Evolutionary conservation across 1,140 invertebrate species (phyloP).

Genomic region (Drosophila littoralis): DNA sequence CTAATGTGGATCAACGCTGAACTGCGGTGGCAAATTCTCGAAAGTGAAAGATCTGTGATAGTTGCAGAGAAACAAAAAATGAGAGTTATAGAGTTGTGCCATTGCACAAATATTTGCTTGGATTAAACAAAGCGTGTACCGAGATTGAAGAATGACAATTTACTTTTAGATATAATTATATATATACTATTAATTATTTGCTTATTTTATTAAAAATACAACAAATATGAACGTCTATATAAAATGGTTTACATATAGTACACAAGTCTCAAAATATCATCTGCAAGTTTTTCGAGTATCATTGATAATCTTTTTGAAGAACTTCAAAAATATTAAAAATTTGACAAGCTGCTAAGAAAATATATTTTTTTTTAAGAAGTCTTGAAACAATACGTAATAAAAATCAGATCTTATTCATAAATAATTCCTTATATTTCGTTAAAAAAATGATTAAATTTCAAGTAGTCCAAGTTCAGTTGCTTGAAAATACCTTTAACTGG

Average conservation of each 20-base stretch:
- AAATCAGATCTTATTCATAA: not conserved
- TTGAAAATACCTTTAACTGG: too few species aligned
- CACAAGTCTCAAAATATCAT: not conserved
- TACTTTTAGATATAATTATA: too few species aligned
- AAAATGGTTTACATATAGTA: not conserved
- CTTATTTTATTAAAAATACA: too few species aligned
- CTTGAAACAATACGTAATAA: not conserved
- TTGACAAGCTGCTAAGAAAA: not conserved
- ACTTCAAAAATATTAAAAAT: not conserved
- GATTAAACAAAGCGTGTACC: too few species aligned
- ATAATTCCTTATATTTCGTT: too few species aligned
- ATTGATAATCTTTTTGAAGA: not conserved
- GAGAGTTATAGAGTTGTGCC: too few species aligned
- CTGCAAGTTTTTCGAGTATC: not conserved
- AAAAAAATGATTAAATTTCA: too few species aligned
- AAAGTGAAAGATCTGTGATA: not conserved
- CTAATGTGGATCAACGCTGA: constrained; percentile 15
- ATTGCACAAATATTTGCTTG: too few species aligned
- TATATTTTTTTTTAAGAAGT: not conserved
- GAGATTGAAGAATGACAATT: too few species aligned
- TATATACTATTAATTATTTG: not conserved
- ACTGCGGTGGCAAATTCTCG: constrained; percentile 28
- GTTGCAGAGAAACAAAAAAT: too few species aligned
- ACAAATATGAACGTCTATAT: too few species aligned
- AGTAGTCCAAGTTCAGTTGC: too few species aligned